Evolutionary conservation across 2,113 vertebrate genomes (phyloP), one percentile per base, ranked within the genome.

Genomic region (Coryphaenoides rupestris): DNA sequence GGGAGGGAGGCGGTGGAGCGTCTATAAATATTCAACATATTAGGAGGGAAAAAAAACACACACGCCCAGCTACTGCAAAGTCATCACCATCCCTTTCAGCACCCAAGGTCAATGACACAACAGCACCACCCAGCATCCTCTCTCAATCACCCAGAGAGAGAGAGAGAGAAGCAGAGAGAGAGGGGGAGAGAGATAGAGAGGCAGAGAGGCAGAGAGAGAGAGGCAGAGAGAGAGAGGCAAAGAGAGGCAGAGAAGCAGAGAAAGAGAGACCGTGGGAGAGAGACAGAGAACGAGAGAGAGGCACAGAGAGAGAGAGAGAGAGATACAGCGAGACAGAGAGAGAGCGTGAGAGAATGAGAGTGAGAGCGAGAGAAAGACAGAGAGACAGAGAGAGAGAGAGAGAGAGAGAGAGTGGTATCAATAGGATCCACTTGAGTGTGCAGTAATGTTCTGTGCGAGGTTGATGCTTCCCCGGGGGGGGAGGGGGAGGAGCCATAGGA

Each of bases 21-120:
- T 63, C 76, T 71, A 79, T 79, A 84, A 82, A 85, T 85, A 83
- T 86, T 80, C 71, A 78, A 66, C 63, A 74, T 75, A 13, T 40
- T 12, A 40, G 13, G 13, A 40, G 13, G 10, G 26, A 28, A 6
- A 33, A 33, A 70, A 75, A 80, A 57, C 59, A 46, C 58, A 57
- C 59, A 46, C 58, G 33, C 64, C 64, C 58, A 70, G 68, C 54
- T 65, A 21, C 68, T 75, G 76, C 78, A 78, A 79, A 77, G 75
- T 81, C 80, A 81, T 22, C 56, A 55, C 60, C 47, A 4, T 60
- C 57, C n/a, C 75, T 70, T 58, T 21, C 59, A 60, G 49, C 46
- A 59, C 46, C 63, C 77, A 87, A 85, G 77, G 83, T 84, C 75
- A 72, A 55, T 24, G 33, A 16, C 28, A 16, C 28, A 22, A 57